These are phyloP conservation scores for Hyles euphorbiae DNA, from an alignment of 1,140 invertebrate genomes.

Conservation along the genomic window DNA sequence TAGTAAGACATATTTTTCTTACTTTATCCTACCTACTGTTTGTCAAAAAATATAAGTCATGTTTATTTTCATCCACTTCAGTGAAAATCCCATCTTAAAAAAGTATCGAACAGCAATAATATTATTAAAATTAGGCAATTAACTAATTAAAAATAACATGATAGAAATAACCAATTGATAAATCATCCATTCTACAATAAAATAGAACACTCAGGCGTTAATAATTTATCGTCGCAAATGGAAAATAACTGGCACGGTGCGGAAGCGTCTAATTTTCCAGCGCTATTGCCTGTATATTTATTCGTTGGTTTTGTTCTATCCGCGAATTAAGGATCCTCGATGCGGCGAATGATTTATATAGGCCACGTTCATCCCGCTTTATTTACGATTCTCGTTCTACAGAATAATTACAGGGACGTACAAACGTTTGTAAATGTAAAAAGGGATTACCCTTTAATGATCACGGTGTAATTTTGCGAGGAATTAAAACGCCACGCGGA, in stretches of 20 bases:
- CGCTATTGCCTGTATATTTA: constrained; percentile 53
- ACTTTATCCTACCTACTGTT: too few species aligned
- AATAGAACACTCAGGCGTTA: constrained; percentile 27
- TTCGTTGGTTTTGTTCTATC: constrained; percentile 62
- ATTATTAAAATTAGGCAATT: too few species aligned
- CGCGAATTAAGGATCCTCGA: constrained; percentile 63
- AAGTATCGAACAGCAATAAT: too few species aligned
- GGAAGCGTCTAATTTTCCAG: constrained; percentile 48
- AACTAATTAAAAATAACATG: background rate
- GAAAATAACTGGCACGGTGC: constrained; percentile 37
- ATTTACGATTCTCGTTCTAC: constrained; percentile 60
- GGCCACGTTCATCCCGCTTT: constrained; percentile 62
- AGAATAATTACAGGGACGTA: constrained; percentile 63
- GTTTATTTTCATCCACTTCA: too few species aligned
- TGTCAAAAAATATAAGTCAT: too few species aligned
- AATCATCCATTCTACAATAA: constrained; percentile 10
- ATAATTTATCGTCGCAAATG: constrained; percentile 39
- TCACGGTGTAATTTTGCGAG: constrained; percentile 42
- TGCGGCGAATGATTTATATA: constrained; percentile 68
- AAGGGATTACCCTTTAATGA: constrained; percentile 60
- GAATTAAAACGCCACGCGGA: constrained; percentile 16
- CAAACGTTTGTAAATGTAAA: constrained; percentile 64
- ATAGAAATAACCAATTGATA: constrained; percentile 12
- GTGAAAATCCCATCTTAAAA: too few species aligned
- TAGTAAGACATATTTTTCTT: too few species aligned